phyloP scores from a whole-genome alignment of 30 jellyfish, hydroid and myxozoan genomes.

The Aurelia sp. region DNA sequence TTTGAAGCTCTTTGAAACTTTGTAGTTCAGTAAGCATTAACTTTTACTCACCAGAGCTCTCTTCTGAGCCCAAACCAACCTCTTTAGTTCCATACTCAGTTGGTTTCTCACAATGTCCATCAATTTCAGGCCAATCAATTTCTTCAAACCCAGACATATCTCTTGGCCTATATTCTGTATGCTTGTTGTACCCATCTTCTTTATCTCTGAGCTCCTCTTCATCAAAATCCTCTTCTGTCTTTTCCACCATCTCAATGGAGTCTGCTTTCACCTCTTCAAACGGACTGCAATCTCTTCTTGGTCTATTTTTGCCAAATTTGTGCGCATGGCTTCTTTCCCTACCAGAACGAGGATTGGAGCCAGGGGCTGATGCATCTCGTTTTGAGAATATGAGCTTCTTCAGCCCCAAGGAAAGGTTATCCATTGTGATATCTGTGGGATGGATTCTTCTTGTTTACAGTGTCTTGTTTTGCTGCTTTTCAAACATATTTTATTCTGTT shows the following conservation, averaged over 20 bases:
- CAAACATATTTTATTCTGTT: too few species aligned
- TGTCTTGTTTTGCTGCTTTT: too few species aligned
- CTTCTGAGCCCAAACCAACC: not conserved
- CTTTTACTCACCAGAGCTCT: not conserved
- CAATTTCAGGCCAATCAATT: constrained; percentile 27
- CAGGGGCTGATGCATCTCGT: constrained; percentile 4
- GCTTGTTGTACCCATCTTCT: not conserved
- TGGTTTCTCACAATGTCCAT: not conserved
- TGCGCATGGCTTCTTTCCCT: not conserved
- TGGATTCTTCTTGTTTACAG: too few species aligned
- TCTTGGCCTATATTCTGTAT: not conserved
- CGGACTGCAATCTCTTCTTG: constrained; percentile 35
- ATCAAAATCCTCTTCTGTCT: too few species aligned
- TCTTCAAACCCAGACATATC: constrained; percentile 37
- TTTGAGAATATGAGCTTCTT: constrained; percentile 55
- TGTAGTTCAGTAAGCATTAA: too few species aligned
- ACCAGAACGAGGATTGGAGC: constrained; percentile 2
- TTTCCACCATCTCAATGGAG: constrained; percentile 4
- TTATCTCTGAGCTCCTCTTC: too few species aligned
- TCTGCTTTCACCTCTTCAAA: constrained; percentile 44
- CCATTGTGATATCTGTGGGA: constrained; percentile 1
- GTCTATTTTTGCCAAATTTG: not conserved
- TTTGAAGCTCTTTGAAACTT: too few species aligned
- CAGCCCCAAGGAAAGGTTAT: constrained; percentile 33
- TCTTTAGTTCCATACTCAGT: not conserved